Percentiles rank a stretch among this genome's conserved stretches.
Conservation (phyloP, 2,113 vertebrate species). For the Oceanites oceanicus region DNA sequence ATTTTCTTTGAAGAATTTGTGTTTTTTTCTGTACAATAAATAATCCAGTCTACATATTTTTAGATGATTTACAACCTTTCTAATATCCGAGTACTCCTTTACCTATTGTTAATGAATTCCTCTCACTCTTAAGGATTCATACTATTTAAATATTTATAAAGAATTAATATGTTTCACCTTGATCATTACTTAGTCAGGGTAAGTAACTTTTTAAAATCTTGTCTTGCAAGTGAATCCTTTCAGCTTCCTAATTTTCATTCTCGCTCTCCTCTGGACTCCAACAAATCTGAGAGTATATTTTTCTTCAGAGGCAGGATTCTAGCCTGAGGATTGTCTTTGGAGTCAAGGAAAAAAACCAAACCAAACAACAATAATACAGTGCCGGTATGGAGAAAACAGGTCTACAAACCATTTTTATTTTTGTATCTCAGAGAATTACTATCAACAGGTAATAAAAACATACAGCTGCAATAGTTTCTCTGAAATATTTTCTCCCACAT, state of each 20-base stretch:
- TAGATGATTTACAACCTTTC: not conserved
- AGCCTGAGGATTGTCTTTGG: not conserved
- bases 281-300: not conserved
- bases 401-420: not conserved
- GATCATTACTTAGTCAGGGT: not conserved
- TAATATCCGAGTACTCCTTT: not conserved
- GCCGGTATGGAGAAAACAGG: not conserved
- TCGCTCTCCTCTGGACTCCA: not conserved
- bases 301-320: not conserved
- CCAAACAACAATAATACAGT: not conserved
- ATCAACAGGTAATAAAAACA: constrained; percentile 27
- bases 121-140: not conserved
- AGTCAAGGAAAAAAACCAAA: not conserved
- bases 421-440: not conserved
- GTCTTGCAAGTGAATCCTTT: not conserved
- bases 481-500: not conserved
- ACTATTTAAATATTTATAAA: not conserved
- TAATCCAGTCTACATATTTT: not conserved
- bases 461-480: not conserved
- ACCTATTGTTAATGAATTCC: not conserved
- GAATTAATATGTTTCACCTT: not conserved
- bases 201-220: not conserved
- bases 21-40: not conserved
- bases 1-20: not conserved
- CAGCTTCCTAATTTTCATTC: not conserved